Evolutionary conservation across 1,140 invertebrate genomes (phyloP).

Genomic region (Saccostrea glomerata): DNA sequence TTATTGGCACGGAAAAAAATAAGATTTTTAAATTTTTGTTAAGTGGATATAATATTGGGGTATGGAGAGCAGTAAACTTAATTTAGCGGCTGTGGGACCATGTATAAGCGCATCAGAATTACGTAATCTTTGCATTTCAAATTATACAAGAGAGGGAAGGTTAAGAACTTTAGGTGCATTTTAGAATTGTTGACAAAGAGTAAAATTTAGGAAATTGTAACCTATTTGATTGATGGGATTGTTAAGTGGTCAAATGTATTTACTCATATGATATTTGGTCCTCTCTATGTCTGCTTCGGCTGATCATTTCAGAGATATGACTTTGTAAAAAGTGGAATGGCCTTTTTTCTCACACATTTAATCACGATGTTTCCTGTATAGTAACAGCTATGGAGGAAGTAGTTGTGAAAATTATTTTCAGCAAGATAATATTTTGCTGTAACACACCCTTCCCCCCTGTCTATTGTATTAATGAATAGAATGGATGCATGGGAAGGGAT

Average conservation of each 20-base stretch:
- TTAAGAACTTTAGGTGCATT: constrained; percentile 22
- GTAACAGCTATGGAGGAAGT: neutral
- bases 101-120: neutral
- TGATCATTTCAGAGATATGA: neutral
- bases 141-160: neutral
- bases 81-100: too few relatives aligned
- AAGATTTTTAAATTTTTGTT: too few relatives aligned
- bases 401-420: neutral
- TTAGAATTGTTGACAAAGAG: constrained; percentile 31
- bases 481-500: neutral
- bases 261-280: neutral
- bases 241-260: neutral
- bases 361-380: constrained; percentile 3
- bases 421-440: neutral
- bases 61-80: too few relatives aligned
- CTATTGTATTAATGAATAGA: neutral
- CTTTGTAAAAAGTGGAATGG: neutral
- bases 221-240: neutral
- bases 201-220: constrained; percentile 7
- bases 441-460: neutral
- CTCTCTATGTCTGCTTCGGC: neutral
- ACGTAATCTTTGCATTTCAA: neutral
- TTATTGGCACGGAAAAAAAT: too few relatives aligned
- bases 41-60: too few relatives aligned
- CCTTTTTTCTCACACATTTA: constrained; percentile 14